Evolutionary conservation across 1,140 invertebrate genomes (phyloP), one percentile per base, ranked within the genome.

Genomic region (Pinna nobilis): DNA sequence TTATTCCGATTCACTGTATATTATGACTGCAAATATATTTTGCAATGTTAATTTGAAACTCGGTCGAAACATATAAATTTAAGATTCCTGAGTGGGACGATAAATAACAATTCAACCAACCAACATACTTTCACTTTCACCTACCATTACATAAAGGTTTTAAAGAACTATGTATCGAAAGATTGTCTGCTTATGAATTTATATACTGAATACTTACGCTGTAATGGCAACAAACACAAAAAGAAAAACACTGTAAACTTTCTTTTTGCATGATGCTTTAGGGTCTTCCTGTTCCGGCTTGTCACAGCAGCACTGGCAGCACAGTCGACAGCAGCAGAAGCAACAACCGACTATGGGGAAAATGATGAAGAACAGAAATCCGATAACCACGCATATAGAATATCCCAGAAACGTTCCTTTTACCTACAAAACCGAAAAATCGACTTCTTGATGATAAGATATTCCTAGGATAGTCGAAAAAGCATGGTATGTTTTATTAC

Each of bases 241-340:
- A 57, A 96, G 90, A 7, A 95, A 70, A 37, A 93, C 92, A 20
- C 93, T 94, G 41, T 94, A 92, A 63, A 93, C 88, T 39, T 93
- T 91, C 84, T 94, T 93, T 74, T 92, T 91, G 87, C 93, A 95
- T 15, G 47, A 73, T 20, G 51, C 53, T 33, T 60, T 79, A 18
- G 65, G 66, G 7, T 75, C 74, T 5, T 41, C 25, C 7, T 75
- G 61, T n/a, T 79, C 68, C 2, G 94, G 92, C 63, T 63, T 32
- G 5, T 92, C 92, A 23, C 91, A 94, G 35, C 92, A 94, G 87
- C 93, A 95, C 68, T 92, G 92, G 23, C 94, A 94, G 47, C 81
- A 86, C 77, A 93, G 93, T 74, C 94, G 94, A 89, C 95, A 96
- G 86, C 95, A 96, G 86, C 95, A 96, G 88, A 96, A 95, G 70